Base-by-base conservation (phyloP, 2,888 invertebrate genomes). In the Hemaris fuciformis region DNA sequence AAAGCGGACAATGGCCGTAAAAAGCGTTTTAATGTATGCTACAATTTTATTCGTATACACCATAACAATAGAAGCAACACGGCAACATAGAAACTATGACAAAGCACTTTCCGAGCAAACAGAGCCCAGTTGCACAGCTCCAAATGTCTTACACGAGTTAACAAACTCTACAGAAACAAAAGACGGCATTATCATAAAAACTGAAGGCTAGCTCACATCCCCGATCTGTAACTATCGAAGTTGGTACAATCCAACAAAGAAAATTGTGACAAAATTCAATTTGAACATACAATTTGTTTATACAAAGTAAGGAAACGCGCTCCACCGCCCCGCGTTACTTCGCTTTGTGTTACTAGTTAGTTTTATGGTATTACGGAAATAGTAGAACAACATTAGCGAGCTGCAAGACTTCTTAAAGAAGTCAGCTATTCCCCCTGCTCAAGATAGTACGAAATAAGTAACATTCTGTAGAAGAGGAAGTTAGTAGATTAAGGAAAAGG, bases 251-350 rank as follows among this genome's bases (percentile, higher is more conserved):
- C 23, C 41, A 53, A 64, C 63, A 65, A 68, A 65, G 66, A 62
- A 64, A 63, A 66, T 63, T 64, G 63, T 61, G 48, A 45, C 58
- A 59, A 60, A 64, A 68, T 66, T 62, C 56, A 66, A 61, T 68
- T 63, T 64, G 41, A 23, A 41, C 41, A 60, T 60, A 41, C 38
- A 60, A 60, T 60, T 60, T 60, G 60, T 60, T 60, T 60, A 60
- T 31, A 60, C 48, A 56, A 38, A 58, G 41, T 43, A 25, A 23
- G 15, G 60, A 18, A 31, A 41, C 59, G 22, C 31, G 45, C 15
- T 22, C 62, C 53, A 2, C 8, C 20, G 48, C 13, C 34, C 6
- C 6, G 62, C 42, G 62, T 48, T 43, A 5, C 38, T 38, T 38
- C 38, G 38, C 38, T 38, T 60, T 46, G 23, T 31, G 41, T 58